Conservation (phyloP, 2,113 vertebrate genomes). For the Dromiciops gliroides region DNA sequence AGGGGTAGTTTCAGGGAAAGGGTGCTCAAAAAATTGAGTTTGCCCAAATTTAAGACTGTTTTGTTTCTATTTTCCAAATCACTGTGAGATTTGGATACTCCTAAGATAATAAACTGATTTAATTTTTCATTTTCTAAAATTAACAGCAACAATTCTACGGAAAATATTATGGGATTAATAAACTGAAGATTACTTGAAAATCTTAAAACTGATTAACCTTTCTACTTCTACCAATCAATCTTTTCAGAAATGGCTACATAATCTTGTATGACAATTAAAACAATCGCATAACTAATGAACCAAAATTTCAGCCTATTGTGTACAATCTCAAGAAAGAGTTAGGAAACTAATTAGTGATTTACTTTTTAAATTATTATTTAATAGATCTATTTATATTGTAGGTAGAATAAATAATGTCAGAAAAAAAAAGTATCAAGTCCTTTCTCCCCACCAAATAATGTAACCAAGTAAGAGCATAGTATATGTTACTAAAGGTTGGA, state of each 20-base stretch:
- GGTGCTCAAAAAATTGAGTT: neutral
- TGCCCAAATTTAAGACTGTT: neutral
- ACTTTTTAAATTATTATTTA: neutral
- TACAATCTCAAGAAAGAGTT: constrained; percentile 52
- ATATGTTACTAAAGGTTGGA: neutral
- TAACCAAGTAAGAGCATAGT: neutral
- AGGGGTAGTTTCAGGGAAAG: neutral
- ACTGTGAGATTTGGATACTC: neutral
- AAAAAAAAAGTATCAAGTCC: neutral
- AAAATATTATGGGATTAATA: constrained; percentile 13
- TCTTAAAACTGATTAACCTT: constrained; percentile 31
- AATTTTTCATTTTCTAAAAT: constrained; percentile 2
- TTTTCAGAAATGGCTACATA: constrained; percentile 19
- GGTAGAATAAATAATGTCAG: neutral
- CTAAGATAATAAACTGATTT: neutral
- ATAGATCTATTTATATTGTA: neutral
- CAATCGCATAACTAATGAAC: neutral
- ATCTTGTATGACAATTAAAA: neutral
- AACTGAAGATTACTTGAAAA: constrained; percentile 36
- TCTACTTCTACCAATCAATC: constrained; percentile 5
- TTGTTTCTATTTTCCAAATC: neutral
- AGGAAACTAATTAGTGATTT: neutral
- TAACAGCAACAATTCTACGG: constrained; percentile 27
- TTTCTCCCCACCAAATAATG: neutral
- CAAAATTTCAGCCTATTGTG: constrained; percentile 13